phyloP scores from a whole-genome alignment of 2,888 invertebrate species.

The Synanthedon andrenaeformis region DNA sequence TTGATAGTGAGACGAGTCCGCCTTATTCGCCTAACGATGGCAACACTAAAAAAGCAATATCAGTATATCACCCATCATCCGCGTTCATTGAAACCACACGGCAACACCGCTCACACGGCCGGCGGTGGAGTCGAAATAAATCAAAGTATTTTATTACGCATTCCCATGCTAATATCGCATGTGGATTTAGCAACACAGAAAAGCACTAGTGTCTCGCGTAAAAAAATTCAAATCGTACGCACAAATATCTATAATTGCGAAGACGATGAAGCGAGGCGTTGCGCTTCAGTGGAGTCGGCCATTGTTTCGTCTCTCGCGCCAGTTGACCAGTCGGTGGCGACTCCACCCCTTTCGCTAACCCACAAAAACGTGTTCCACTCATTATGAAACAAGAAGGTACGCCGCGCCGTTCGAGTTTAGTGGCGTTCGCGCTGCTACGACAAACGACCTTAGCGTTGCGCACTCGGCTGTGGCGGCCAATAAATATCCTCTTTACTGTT shows the following conservation, averaged over 20 bases:
- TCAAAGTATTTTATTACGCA: neutral
- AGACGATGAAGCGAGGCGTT: constrained; percentile 37
- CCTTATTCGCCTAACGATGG: constrained; percentile 52
- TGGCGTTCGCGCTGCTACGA: constrained; percentile 32
- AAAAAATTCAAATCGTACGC: neutral
- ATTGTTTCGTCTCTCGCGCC: constrained; percentile 37
- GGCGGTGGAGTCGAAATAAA: constrained; percentile 28
- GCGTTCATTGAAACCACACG: constrained; percentile 39
- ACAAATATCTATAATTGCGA: constrained; percentile 1
- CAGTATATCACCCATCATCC: constrained; percentile 61
- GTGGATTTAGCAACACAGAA: neutral
- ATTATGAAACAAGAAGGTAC: constrained; percentile 67
- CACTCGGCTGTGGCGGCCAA: constrained; percentile 40
- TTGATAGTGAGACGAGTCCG: constrained; percentile 37
- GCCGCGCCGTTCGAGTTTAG: constrained; percentile 54
- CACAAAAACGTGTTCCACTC: constrained; percentile 59
- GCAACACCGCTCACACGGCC: constrained; percentile 27
- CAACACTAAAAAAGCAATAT: constrained; percentile 52
- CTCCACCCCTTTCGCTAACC: constrained; percentile 40
- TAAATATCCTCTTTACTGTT: constrained; percentile 66
- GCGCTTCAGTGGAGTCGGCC: constrained; percentile 43
- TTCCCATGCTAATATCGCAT: neutral
- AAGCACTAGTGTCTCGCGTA: neutral
- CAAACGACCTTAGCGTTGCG: constrained; percentile 46
- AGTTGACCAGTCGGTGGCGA: constrained; percentile 17